Base-by-base conservation (phyloP, 2,888 invertebrate species). In the Drosophila paranaensis region DNA sequence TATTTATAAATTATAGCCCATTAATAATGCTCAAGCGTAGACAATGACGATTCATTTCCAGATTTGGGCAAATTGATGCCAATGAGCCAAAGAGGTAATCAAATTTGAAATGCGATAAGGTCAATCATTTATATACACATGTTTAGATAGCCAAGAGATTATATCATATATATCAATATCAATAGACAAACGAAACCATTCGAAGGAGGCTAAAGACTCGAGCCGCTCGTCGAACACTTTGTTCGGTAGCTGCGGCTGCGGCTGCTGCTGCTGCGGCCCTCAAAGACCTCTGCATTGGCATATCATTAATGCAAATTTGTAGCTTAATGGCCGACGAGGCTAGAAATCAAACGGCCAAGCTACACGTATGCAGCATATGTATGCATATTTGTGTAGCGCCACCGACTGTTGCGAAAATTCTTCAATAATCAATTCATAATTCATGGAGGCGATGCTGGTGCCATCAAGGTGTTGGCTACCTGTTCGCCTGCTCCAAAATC, bases 281-380 rank as follows among this genome's bases (percentile, higher is more conserved):
- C 56, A 50, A 25, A 66, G 54, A 30, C 27, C 6, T n/a, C 54
- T 40, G 40, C 58, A 65, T 53, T 67, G 71, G 64, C 63, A 71
- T 67, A 74, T 80, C 67, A 88, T 82, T 75, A 78, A 84, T 88
- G 81, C 86, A 88, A 88, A 84, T 88, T 71, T 35, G 1, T 40
- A 60, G 25, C 60, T 78, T 71, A 68, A 70, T 77, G 78, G 56
- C 73, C 71, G 54, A 50, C 20, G 60, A 60, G 68, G 63, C 72
- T 66, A 30, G 33, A 67, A 75, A 71, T 39, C 37, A 33, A 53
- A 53, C 27, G 54, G 40, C 81, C 66, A 57, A 60, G 76, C 30
- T 63, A 67, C 58, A 69, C 25, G 8, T 13, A 14, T 39, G 63
- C 10, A 58, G 14, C 30, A 20, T 20, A 20, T 20, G 20, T 20